Conservation (phyloP, 2,797 vertebrate genomes). For the Eptatretus atami region DNA sequence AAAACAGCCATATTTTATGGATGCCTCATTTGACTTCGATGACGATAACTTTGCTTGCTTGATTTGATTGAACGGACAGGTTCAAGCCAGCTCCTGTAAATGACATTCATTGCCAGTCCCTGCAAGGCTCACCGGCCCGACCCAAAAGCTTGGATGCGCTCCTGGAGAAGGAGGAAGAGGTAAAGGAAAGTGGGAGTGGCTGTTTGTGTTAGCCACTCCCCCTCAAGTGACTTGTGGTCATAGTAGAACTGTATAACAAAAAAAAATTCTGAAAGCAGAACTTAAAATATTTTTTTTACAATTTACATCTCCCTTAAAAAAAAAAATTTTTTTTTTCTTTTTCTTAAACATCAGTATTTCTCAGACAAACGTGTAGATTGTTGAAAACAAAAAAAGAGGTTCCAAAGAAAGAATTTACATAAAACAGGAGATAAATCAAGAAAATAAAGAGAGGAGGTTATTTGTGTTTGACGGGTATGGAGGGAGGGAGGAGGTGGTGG, state of each 20-base stretch:
- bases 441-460: too few relatives aligned
- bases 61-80: conserved; percentile 16
- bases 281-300: too few relatives aligned
- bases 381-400: neutral
- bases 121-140: conserved; percentile 51
- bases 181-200: conserved; percentile 13
- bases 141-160: conserved; percentile 34
- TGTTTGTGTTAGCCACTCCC: conserved; percentile 34
- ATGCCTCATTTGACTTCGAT: too few relatives aligned
- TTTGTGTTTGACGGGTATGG: too few relatives aligned
- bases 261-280: neutral
- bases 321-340: too few relatives aligned
- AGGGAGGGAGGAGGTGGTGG: too few relatives aligned
- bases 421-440: too few relatives aligned
- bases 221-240: conserved; percentile 20
- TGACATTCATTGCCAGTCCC: conserved; percentile 71
- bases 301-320: too few relatives aligned
- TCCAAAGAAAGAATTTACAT: neutral
- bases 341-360: too few relatives aligned
- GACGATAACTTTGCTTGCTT: neutral
- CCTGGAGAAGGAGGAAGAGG: conserved; percentile 43
- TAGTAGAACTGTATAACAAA: conserved; percentile 10
- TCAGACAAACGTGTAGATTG: too few relatives aligned
- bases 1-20: too few relatives aligned
- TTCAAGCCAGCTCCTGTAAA: conserved; percentile 82